These are phyloP conservation scores for Panthera uncia DNA, from an alignment of 2,113 vertebrate genomes.

Conservation along the genomic window DNA sequence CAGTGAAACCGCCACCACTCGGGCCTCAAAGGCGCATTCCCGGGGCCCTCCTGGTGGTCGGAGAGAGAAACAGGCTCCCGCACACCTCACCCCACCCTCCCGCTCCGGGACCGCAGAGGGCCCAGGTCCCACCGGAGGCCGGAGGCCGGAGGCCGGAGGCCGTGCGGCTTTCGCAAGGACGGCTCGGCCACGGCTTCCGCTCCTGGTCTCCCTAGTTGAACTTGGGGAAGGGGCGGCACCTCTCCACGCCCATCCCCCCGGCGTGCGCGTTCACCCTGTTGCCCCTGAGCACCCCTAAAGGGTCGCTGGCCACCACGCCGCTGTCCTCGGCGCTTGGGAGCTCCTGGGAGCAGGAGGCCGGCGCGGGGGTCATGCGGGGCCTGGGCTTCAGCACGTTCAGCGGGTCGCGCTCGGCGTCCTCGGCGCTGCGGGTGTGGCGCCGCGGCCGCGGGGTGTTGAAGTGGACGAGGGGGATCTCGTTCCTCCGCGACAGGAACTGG, in stretches of 20 bases:
- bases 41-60: constrained; percentile 84
- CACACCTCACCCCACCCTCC: not conserved
- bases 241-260: rapidly evolving
- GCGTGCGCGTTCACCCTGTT: not conserved
- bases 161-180: rapidly evolving
- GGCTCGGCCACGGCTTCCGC: rapidly evolving
- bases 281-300: constrained; percentile 51
- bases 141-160: rapidly evolving
- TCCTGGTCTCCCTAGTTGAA: not conserved
- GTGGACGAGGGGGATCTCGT: constrained; percentile 90
- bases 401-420: constrained; percentile 64
- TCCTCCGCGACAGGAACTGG: constrained; percentile 90
- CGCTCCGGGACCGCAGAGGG: not conserved
- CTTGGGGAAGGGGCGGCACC: constrained; percentile 41
- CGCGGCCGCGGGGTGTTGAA: constrained; percentile 85
- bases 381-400: constrained; percentile 57
- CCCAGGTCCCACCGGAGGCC: rapidly evolving
- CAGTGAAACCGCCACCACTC: not conserved
- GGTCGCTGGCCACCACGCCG: constrained; percentile 56
- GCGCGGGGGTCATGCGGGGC: constrained; percentile 28
- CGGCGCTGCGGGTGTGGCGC: constrained; percentile 87
- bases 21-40: constrained; percentile 70
- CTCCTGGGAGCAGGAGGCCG: constrained; percentile 68
- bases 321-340: constrained; percentile 61
- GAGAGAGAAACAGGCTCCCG: not conserved